Evolutionary conservation across 2,888 invertebrate species (phyloP).

Genomic region (Quadroppia sp.): DNA sequence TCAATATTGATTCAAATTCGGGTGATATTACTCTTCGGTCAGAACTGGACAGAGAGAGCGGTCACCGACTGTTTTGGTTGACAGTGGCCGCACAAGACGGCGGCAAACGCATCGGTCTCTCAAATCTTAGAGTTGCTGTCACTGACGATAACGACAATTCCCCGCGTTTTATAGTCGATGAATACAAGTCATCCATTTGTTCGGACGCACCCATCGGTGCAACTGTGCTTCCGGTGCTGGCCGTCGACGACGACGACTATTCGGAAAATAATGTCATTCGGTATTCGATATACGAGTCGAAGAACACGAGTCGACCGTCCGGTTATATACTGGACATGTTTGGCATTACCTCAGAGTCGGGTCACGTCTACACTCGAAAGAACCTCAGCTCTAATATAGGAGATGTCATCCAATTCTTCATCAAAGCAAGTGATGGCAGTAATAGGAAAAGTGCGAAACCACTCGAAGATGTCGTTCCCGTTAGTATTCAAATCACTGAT

Average conservation of each 20-base stretch:
- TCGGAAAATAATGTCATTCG: conserved; percentile 54
- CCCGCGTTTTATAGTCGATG: conserved; percentile 52
- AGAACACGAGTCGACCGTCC: conserved; percentile 12
- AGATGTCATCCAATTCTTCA: conserved; percentile 56
- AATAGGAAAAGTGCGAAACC: conserved; percentile 5
- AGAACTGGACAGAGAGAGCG: conserved; percentile 52
- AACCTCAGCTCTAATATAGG: conserved; percentile 61
- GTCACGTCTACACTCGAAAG: conserved; percentile 64
- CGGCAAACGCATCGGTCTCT: conserved; percentile 52
- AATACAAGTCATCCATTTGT: conserved; percentile 52
- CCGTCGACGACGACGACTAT: conserved; percentile 62
- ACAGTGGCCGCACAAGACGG: conserved; percentile 53
- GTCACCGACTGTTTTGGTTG: conserved; percentile 50
- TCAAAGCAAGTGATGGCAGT: conserved; percentile 45
- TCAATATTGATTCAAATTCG: conserved; percentile 54
- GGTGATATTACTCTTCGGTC: conserved; percentile 52
- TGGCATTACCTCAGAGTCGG: conserved; percentile 47
- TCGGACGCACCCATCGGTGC: conserved; percentile 63
- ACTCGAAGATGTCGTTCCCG: conserved; percentile 60
- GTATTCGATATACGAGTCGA: conserved; percentile 43
- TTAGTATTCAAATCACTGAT: conserved; percentile 72
- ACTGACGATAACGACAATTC: conserved; percentile 53
- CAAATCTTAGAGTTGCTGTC: conserved; percentile 48
- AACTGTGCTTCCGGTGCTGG: conserved; percentile 70
- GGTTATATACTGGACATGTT: conserved; percentile 44